phyloP scores from a whole-genome alignment of 2,888 invertebrate genomes.

The Andrena haemorrhoa region DNA sequence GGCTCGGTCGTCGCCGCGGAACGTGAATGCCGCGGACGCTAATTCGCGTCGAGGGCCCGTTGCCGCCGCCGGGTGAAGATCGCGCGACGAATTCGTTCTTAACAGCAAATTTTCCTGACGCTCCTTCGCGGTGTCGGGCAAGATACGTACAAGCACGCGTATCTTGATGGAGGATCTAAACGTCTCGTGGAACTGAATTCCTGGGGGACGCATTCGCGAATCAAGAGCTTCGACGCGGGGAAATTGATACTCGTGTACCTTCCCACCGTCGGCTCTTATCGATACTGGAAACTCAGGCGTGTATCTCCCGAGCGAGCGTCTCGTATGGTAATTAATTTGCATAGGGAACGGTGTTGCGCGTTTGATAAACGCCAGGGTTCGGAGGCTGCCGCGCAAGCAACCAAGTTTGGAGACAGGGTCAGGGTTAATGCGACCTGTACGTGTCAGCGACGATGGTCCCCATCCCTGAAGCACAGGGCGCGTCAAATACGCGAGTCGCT shows the following conservation, averaged over 20 bases:
- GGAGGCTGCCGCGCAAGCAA: background rate
- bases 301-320: background rate
- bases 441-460: slow-evolving; percentile 36
- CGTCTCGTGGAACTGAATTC: too few relatives aligned
- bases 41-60: slow-evolving; percentile 9
- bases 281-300: slow-evolving; percentile 1
- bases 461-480: slow-evolving; percentile 31
- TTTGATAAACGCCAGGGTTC: slow-evolving; percentile 41
- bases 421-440: slow-evolving; percentile 45
- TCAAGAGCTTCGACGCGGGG: background rate
- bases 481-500: slow-evolving; percentile 34
- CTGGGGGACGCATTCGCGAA: background rate
- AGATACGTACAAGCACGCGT: too few relatives aligned
- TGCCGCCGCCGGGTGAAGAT: background rate
- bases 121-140: too few relatives aligned
- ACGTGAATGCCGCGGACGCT: slow-evolving; percentile 3
- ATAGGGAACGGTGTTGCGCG: slow-evolving; percentile 2
- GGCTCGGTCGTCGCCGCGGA: background rate
- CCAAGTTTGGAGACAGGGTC: slow-evolving; percentile 52
- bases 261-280: background rate
- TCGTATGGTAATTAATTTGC: slow-evolving; percentile 49
- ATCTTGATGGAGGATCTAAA: too few relatives aligned
- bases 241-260: slow-evolving; percentile 5
- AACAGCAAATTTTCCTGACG: too few relatives aligned
- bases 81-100: background rate